Evolutionary conservation across 2,113 vertebrate species (phyloP).

Genomic region (Phrynosoma blainvillii): DNA sequence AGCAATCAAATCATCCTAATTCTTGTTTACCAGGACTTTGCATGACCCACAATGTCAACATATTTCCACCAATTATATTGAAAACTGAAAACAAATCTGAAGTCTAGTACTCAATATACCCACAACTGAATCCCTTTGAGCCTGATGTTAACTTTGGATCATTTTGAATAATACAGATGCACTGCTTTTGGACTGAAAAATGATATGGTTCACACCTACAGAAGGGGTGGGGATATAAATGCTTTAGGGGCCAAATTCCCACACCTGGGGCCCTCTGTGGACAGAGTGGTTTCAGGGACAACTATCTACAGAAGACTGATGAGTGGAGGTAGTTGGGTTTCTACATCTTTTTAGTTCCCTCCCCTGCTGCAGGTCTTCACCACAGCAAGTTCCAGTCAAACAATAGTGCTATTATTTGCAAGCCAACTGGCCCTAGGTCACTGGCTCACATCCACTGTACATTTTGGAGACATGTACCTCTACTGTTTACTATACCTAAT

Average conservation of each 20-base stretch:
- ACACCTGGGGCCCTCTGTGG: no score
- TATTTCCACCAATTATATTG: neutral
- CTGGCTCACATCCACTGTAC: neutral
- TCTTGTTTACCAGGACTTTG: neutral
- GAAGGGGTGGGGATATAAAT: neutral
- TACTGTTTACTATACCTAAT: neutral
- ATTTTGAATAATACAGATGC: neutral
- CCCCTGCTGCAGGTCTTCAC: no score
- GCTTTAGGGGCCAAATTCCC: no score
- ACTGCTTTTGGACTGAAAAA: neutral
- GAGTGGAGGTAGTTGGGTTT: no score
- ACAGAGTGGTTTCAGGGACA: no score
- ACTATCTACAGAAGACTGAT: no score
- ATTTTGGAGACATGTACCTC: neutral
- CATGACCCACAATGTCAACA: constrained; percentile 4
- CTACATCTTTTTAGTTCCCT: no score
- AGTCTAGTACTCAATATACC: neutral
- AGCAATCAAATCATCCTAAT: constrained; percentile 7
- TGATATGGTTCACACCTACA: neutral
- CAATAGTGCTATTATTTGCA: no score
- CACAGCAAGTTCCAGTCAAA: no score
- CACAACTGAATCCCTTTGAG: neutral
- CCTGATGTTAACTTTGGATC: neutral
- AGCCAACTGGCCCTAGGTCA: neutral
- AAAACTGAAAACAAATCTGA: neutral